phyloP scores from a whole-genome alignment of 2,888 invertebrate genomes.

The Entomobrya proxima region DNA sequence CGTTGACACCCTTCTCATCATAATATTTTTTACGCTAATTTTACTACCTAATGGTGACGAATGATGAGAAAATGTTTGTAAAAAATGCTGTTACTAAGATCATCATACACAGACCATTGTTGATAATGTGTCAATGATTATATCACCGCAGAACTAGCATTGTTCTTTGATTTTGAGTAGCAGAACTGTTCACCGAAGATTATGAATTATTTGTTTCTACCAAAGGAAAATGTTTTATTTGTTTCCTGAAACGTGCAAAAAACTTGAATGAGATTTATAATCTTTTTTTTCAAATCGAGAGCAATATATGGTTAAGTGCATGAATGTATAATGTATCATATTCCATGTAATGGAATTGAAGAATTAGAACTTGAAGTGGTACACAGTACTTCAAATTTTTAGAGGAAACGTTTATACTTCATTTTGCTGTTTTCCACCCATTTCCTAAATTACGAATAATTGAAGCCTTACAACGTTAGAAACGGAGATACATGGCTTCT shows the following conservation, averaged over 20 bases:
- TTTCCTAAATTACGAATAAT: conserved; percentile 48
- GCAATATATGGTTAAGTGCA: too few species aligned
- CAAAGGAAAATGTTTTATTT: too few species aligned
- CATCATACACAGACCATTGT: conserved; percentile 9
- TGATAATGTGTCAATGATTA: background rate
- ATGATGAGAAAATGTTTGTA: conserved; percentile 50
- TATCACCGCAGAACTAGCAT: background rate
- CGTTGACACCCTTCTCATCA: background rate
- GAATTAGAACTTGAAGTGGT: too few species aligned
- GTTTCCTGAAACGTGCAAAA: too few species aligned
- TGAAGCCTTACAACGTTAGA: background rate
- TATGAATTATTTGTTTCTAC: too few species aligned
- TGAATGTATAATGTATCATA: too few species aligned
- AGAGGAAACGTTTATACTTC: background rate
- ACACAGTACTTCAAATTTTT: background rate
- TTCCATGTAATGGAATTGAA: too few species aligned
- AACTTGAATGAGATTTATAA: too few species aligned
- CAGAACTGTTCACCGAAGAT: too few species aligned
- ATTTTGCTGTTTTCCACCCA: conserved; percentile 45
- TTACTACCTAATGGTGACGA: background rate
- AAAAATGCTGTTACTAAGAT: conserved; percentile 8
- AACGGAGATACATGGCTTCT: background rate
- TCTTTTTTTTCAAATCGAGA: too few species aligned
- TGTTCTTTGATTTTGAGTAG: too few species aligned
- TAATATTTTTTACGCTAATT: background rate